phyloP scores from a whole-genome alignment of 2,888 invertebrate species.

The Hydropsyche betteni region DNA sequence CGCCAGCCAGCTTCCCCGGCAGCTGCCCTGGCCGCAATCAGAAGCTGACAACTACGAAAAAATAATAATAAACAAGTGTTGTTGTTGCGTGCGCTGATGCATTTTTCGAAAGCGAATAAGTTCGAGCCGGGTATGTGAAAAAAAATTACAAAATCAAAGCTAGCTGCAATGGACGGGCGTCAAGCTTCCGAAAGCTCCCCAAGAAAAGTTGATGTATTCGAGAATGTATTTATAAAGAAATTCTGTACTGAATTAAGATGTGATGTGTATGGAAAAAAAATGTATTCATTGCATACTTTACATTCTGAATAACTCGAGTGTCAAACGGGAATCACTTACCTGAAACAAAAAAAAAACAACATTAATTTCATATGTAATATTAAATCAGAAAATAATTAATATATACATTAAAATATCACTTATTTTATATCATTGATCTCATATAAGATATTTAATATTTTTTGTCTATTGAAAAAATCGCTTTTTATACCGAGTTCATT shows the following conservation, averaged over 20 bases:
- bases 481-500: not conserved
- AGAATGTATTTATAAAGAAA: no score
- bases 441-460: not conserved
- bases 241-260: not conserved
- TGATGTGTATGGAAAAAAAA: not conserved
- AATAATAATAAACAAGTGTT: conserved; percentile 34
- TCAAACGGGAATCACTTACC: conserved; percentile 12
- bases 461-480: not conserved
- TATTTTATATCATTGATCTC: no score
- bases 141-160: not conserved
- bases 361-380: conserved; percentile 4
- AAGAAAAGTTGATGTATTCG: no score
- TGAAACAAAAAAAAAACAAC: conserved; percentile 31
- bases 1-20: conserved; percentile 46
- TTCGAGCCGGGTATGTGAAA: not conserved
- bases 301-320: not conserved
- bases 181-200: no score
- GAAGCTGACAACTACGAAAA: conserved; percentile 42
- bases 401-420: no score
- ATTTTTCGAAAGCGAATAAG: conserved; percentile 16
- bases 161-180: no score
- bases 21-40: conserved; percentile 42
- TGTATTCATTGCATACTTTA: not conserved
- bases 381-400: no score
- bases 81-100: conserved; percentile 29